phyloP scores from a whole-genome alignment of 1,140 invertebrate species.

The Eumeta japonica region DNA sequence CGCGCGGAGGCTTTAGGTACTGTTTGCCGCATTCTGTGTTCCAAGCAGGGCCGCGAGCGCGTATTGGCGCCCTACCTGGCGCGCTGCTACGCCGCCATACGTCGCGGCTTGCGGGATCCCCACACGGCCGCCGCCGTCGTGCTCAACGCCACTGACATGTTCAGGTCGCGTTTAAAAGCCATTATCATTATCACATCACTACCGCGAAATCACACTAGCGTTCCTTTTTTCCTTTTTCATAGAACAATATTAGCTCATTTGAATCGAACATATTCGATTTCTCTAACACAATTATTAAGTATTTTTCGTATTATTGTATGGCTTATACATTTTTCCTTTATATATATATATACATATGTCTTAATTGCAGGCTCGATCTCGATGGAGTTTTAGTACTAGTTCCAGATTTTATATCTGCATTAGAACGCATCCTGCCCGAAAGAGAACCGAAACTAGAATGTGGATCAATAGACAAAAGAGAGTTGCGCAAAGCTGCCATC shows the following conservation, averaged over 20 bases:
- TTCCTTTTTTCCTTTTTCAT: too few relatives aligned
- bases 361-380: constrained; percentile 81
- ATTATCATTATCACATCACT: too few relatives aligned
- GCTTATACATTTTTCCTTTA: constrained; percentile 1
- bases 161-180: constrained; percentile 54
- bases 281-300: too few relatives aligned
- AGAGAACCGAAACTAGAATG: constrained; percentile 69
- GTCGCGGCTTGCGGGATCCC: constrained; percentile 76
- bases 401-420: constrained; percentile 82
- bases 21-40: constrained; percentile 92
- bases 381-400: constrained; percentile 90
- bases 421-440: constrained; percentile 85
- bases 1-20: constrained; percentile 93
- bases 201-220: too few relatives aligned
- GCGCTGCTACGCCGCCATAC: constrained; percentile 89
- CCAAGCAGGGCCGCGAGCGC: constrained; percentile 94
- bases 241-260: too few relatives aligned
- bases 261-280: too few relatives aligned
- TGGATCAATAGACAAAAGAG: constrained; percentile 66
- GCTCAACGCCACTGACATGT: constrained; percentile 42
- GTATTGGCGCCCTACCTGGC: constrained; percentile 93
- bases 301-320: too few relatives aligned
- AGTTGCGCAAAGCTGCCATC: constrained; percentile 86
- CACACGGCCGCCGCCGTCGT: constrained; percentile 45
- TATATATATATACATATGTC: too few relatives aligned